phyloP scores from a whole-genome alignment of 2,113 vertebrate genomes.

The pig (Sus scrofa) region DNA sequence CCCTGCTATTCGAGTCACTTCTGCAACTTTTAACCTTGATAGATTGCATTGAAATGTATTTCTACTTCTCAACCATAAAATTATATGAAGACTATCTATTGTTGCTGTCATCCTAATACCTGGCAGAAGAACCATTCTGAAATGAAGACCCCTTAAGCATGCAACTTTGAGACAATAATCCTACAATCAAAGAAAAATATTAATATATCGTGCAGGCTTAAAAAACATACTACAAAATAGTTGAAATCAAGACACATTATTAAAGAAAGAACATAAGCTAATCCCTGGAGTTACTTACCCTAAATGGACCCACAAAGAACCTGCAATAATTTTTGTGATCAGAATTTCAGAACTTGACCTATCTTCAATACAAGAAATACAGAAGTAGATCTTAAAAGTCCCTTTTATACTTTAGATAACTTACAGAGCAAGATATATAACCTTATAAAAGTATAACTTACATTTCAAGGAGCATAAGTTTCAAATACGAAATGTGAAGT shows the following conservation, averaged over 20 bases:
- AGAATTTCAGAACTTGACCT: neutral
- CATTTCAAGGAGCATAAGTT: neutral
- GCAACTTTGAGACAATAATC: neutral
- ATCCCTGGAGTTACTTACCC: neutral
- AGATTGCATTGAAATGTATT: neutral
- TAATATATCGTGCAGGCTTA: neutral
- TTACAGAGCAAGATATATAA: neutral
- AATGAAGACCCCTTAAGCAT: neutral
- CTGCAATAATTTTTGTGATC: neutral
- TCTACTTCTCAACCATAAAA: neutral
- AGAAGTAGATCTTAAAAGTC: neutral
- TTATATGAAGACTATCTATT: neutral
- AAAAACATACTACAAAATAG: neutral
- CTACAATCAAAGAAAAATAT: slow-evolving; percentile 4
- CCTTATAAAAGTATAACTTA: neutral
- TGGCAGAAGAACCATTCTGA: neutral
- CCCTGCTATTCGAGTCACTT: neutral
- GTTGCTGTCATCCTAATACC: neutral
- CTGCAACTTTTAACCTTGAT: neutral
- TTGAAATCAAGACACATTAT: neutral
- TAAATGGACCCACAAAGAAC: neutral
- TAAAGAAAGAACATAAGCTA: neutral
- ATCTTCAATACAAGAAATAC: neutral
- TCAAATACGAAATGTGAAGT: slow-evolving; percentile 8
- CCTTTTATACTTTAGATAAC: neutral